Evolutionary conservation across 2,888 invertebrate species (phyloP).

Genomic region (Himalopsyche tibetana): DNA sequence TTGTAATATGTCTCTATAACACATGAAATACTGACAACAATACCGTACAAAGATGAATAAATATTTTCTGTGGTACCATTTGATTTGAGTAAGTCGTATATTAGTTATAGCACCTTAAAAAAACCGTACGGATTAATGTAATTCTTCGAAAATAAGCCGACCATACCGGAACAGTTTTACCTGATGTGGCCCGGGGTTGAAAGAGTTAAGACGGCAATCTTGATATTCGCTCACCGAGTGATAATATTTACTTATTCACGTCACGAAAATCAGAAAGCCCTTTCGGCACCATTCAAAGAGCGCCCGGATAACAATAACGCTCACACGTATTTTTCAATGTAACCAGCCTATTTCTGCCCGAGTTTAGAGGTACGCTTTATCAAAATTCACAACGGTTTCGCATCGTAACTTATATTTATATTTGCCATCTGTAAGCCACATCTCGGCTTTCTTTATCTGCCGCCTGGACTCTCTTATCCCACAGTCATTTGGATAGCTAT

Average conservation of each 20-base stretch:
- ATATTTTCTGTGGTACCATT: no score
- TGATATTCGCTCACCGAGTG: background rate
- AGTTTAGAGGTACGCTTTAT: constrained; percentile 3
- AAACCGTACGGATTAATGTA: no score
- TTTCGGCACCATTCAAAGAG: constrained; percentile 24
- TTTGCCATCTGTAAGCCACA: constrained; percentile 30
- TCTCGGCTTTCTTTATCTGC: constrained; percentile 34
- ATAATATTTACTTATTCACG: constrained; percentile 40
- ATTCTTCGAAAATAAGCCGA: no score
- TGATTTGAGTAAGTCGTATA: no score
- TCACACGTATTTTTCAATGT: constrained; percentile 38
- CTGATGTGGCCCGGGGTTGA: no score
- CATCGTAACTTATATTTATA: constrained; percentile 35
- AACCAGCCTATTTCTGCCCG: constrained; percentile 9
- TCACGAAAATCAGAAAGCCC: constrained; percentile 42
- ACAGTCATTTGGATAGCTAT: constrained; percentile 31
- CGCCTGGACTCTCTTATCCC: constrained; percentile 32
- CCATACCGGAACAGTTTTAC: no score
- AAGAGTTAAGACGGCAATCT: background rate
- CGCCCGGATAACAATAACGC: constrained; percentile 20
- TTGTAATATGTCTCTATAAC: no score
- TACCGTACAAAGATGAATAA: no score
- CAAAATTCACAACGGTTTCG: constrained; percentile 13
- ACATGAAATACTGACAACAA: no score
- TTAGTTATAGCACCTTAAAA: no score